phyloP scores from a whole-genome alignment of 2,888 invertebrate species.

The Sphaerophoria taeniata region DNA sequence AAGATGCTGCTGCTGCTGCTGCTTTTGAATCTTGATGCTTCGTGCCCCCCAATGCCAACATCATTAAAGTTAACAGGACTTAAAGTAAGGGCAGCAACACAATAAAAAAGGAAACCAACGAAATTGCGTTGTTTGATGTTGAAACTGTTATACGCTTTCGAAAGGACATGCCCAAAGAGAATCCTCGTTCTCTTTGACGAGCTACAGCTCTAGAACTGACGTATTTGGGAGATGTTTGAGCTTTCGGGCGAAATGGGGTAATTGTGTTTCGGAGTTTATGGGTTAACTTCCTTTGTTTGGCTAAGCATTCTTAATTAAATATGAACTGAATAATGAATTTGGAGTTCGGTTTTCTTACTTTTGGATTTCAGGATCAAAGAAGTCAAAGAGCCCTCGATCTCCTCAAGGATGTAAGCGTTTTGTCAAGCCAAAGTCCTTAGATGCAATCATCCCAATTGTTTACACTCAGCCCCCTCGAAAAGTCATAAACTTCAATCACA shows the following conservation, averaged over 20 bases:
- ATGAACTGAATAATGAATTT: slow-evolving; percentile 10
- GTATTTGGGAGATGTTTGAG: not conserved
- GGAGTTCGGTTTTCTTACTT: not conserved
- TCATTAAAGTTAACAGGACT: slow-evolving; percentile 15
- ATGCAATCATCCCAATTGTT: no score
- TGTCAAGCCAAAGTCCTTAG: no score
- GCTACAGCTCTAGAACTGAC: not conserved
- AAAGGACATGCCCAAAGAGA: slow-evolving; percentile 9
- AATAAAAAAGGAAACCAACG: not conserved
- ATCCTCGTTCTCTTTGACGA: not conserved
- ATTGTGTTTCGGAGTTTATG: slow-evolving; percentile 5
- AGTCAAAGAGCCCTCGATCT: slow-evolving; percentile 10
- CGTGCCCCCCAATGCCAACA: slow-evolving; percentile 3
- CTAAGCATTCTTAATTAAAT: slow-evolving; percentile 29
- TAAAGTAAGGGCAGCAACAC: not conserved
- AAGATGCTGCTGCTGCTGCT: not conserved
- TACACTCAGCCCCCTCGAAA: no score
- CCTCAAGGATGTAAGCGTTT: no score
- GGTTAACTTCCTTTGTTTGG: slow-evolving; percentile 4
- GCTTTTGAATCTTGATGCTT: not conserved
- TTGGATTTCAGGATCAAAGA: not conserved
- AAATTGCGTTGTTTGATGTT: not conserved
- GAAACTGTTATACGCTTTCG: slow-evolving; percentile 17
- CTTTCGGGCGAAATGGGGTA: slow-evolving; percentile 25
- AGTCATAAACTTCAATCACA: no score